These are phyloP conservation scores for Heliornis fulica DNA, from an alignment of 2,113 vertebrate species.

Conservation along the genomic window DNA sequence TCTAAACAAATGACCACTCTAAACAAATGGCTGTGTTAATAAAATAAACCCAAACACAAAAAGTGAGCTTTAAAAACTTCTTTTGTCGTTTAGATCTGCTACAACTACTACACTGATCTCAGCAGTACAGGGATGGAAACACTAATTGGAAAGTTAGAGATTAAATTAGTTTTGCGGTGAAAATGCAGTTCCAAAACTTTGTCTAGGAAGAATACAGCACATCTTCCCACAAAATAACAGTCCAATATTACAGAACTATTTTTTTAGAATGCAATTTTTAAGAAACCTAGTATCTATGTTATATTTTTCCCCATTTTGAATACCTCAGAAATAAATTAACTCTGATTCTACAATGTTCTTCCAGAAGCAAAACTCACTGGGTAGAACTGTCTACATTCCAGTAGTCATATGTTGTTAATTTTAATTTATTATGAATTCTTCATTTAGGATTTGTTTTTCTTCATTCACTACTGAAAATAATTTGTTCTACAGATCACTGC, in stretches of 20 bases:
- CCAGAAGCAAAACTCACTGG: neutral
- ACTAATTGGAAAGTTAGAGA: neutral
- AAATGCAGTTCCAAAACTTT: neutral
- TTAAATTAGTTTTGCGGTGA: neutral
- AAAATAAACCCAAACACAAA: neutral
- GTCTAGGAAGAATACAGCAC: neutral
- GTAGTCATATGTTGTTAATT: neutral
- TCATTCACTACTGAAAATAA: neutral
- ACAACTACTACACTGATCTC: neutral
- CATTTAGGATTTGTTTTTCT: neutral
- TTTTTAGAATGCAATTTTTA: neutral
- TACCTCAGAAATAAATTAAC: neutral
- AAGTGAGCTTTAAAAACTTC: neutral
- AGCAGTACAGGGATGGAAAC: neutral
- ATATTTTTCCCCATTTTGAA: accelerated
- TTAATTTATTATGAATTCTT: neutral
- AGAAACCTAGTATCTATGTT: neutral
- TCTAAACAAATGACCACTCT: neutral
- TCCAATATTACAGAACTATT: neutral
- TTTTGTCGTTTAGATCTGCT: neutral
- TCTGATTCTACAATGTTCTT: neutral
- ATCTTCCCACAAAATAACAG: neutral
- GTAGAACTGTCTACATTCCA: neutral
- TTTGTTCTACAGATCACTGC: neutral
- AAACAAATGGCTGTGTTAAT: neutral